Evolutionary conservation across 2,888 invertebrate genomes (phyloP).

Genomic region (Drosophila subsilvestris): DNA sequence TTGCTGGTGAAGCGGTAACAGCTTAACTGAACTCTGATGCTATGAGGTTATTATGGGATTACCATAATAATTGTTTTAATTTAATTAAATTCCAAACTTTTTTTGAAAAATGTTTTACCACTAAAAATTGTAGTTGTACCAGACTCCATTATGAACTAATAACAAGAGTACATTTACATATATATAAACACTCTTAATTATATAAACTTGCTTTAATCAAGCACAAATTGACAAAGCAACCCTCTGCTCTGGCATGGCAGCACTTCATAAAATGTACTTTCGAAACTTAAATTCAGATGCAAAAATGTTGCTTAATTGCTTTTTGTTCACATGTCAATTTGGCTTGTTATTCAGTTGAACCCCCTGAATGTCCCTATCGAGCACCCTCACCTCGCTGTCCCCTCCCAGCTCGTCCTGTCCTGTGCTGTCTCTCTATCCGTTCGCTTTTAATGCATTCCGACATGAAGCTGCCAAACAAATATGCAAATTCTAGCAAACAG

Average conservation of each 20-base stretch:
- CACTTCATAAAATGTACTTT: conserved; percentile 18
- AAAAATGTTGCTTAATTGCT: conserved; percentile 51
- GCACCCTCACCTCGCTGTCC: background rate
- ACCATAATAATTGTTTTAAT: too few relatives aligned
- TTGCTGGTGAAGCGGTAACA: background rate
- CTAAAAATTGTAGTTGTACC: too few relatives aligned
- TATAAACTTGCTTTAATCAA: background rate
- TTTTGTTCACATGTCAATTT: conserved; percentile 72
- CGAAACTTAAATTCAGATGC: conserved; percentile 15
- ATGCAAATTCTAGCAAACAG: conserved; percentile 70
- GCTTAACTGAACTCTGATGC: background rate
- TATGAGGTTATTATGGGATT: too few relatives aligned
- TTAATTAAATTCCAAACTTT: too few relatives aligned
- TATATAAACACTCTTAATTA: background rate
- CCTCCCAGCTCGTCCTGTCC: background rate
- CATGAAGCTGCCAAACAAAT: conserved; percentile 72
- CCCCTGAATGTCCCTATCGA: conserved; percentile 31
- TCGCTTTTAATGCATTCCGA: conserved; percentile 60
- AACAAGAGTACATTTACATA: background rate
- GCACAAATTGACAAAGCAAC: conserved; percentile 1
- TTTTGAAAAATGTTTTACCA: too few relatives aligned
- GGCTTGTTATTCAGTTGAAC: conserved; percentile 46
- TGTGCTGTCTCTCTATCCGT: conserved; percentile 33
- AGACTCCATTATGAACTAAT: background rate
- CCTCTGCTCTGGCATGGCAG: background rate